These are phyloP conservation scores for Dioctria rufipes DNA, from an alignment of 2,888 invertebrate species.

Conservation along the genomic window DNA sequence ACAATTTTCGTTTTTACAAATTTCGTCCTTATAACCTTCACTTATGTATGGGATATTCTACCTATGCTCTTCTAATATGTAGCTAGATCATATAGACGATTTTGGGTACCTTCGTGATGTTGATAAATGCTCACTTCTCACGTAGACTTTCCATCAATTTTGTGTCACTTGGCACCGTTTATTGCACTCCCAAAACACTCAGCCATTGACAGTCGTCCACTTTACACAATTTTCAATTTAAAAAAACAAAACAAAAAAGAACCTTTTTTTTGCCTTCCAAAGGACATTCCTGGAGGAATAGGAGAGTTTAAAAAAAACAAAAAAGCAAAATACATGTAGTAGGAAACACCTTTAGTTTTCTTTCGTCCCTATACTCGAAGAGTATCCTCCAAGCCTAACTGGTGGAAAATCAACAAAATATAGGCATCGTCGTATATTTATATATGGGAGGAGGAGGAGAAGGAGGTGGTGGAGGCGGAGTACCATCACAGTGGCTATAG, in stretches of 20 bases:
- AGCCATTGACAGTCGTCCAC: too few species aligned
- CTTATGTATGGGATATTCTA: not conserved
- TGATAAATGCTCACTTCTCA: conserved; percentile 14
- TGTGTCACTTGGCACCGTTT: conserved; percentile 35
- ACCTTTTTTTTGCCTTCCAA: too few species aligned
- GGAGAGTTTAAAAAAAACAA: too few species aligned
- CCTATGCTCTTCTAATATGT: too few species aligned
- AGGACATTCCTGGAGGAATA: too few species aligned
- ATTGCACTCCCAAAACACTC: conserved; percentile 2
- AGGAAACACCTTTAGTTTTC: too few species aligned
- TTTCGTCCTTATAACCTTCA: not conserved
- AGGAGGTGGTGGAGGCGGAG: not conserved
- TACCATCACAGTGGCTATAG: not conserved
- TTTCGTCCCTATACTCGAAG: too few species aligned
- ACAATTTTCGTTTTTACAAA: not conserved
- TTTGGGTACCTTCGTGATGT: not conserved
- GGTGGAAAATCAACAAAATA: conserved; percentile 21
- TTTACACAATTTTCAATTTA: too few species aligned
- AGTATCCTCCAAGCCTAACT: not conserved
- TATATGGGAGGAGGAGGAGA: not conserved
- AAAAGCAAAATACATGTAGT: too few species aligned
- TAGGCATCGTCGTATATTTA: too few species aligned
- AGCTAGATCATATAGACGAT: not conserved
- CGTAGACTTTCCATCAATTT: conserved; percentile 37
- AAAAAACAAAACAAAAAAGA: too few species aligned